A percentile compares a stretch with the other conserved stretches of the same genome.
Evolutionary conservation across 2,113 vertebrate species (phyloP).

Genomic region (Charadrius vociferus): DNA sequence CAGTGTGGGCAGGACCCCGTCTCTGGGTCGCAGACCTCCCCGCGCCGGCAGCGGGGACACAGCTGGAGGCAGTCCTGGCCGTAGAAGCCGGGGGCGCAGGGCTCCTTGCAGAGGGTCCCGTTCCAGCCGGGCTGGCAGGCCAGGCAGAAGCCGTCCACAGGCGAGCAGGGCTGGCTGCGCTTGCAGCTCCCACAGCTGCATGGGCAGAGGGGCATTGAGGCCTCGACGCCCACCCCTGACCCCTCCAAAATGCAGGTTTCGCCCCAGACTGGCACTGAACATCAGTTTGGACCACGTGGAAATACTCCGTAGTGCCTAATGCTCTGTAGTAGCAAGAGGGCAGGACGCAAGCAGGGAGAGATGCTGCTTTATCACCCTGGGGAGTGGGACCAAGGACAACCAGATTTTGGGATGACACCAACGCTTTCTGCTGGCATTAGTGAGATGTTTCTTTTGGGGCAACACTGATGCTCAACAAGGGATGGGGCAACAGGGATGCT

Average conservation of each 20-base stretch:
- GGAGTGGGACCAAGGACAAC: rapidly evolving
- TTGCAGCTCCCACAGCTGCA: slow-evolving; percentile 88
- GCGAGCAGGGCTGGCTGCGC: slow-evolving; percentile 75
- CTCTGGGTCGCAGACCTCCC: slow-evolving; percentile 79
- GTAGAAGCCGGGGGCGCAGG: slow-evolving; percentile 78
- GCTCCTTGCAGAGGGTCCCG: slow-evolving; percentile 82
- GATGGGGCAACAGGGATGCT: too few relatives aligned
- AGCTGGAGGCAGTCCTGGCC: slow-evolving; percentile 80
- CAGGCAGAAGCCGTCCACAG: slow-evolving; percentile 81
- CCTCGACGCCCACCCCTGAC: too few relatives aligned
- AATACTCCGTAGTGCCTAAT: rapidly evolving
- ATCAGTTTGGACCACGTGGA: rapidly evolving
- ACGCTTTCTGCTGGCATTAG: neutral
- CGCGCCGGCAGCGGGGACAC: slow-evolving; percentile 81
- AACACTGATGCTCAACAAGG: neutral
- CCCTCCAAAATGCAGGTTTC: neutral
- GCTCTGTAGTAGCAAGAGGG: too few relatives aligned
- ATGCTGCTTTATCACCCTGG: neutral
- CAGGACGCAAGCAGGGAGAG: neutral
- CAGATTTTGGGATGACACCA: neutral
- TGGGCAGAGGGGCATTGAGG: neutral
- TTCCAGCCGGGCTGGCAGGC: slow-evolving; percentile 90
- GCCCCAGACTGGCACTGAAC: rapidly evolving
- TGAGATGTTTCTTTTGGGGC: neutral
- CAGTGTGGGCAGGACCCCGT: slow-evolving; percentile 84